Evolutionary conservation across 2,888 invertebrate genomes (phyloP).

Genomic region (Eulithis prunata): DNA sequence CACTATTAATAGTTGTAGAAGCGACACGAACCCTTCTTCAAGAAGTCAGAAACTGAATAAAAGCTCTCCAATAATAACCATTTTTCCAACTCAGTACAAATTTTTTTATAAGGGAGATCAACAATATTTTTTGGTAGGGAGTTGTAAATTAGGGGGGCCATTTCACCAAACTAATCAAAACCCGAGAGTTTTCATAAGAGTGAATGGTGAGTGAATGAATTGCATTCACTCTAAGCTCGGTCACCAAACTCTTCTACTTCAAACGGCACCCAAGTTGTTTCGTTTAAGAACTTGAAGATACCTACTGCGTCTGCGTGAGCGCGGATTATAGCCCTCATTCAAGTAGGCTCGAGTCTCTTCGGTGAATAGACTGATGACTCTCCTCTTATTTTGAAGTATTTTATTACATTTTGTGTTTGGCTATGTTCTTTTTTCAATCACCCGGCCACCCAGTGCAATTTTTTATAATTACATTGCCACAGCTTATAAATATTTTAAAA

Average conservation of each 20-base stretch:
- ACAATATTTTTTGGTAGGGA: too few relatives aligned
- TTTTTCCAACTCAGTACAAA: too few relatives aligned
- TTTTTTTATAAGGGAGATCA: too few relatives aligned
- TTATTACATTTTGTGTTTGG: conserved; percentile 24
- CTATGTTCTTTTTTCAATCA: conserved; percentile 3
- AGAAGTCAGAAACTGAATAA: too few relatives aligned
- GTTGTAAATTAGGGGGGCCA: too few relatives aligned
- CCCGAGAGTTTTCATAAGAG: too few relatives aligned
- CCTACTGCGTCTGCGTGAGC: neutral
- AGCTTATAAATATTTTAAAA: too few relatives aligned
- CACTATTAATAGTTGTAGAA: too few relatives aligned
- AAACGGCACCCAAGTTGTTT: conserved; percentile 5
- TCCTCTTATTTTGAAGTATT: conserved; percentile 19
- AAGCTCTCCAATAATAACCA: too few relatives aligned
- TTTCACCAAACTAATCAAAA: too few relatives aligned
- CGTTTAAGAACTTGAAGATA: conserved; percentile 17
- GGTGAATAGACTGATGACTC: conserved; percentile 24
- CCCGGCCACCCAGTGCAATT: neutral
- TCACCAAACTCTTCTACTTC: neutral
- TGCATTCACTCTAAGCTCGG: neutral
- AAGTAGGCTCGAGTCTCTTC: conserved; percentile 9
- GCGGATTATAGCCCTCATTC: conserved; percentile 27
- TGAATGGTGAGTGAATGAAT: neutral
- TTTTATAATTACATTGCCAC: too few relatives aligned
- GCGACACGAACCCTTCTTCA: too few relatives aligned